Conservation (phyloP, 2,888 invertebrate genomes). For the Orthosia cruda region DNA sequence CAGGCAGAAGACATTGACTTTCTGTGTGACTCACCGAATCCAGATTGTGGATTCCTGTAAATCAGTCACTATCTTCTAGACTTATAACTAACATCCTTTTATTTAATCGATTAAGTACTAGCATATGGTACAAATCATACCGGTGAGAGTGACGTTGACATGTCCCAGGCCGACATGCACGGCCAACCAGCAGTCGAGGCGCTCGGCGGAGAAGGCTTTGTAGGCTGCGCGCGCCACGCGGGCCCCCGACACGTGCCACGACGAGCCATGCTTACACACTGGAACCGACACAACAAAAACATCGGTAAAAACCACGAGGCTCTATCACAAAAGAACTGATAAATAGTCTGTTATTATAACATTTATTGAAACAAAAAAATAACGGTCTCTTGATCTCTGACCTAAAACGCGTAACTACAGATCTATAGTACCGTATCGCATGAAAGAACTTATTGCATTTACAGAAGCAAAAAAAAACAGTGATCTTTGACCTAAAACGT, state of each 20-base stretch:
- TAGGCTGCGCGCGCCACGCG: slow-evolving; percentile 95
- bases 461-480: no score
- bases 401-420: neutral
- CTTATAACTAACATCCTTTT: neutral
- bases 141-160: slow-evolving; percentile 98
- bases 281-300: slow-evolving; percentile 76
- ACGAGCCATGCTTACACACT: slow-evolving; percentile 98
- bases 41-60: slow-evolving; percentile 4
- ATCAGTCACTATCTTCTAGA: neutral
- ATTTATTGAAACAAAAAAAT: no score
- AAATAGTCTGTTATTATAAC: neutral
- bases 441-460: neutral
- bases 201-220: slow-evolving; percentile 97
- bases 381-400: slow-evolving; percentile 7
- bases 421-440: neutral
- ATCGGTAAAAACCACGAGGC: slow-evolving; percentile 11
- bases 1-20: no score
- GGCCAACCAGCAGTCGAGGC: slow-evolving; percentile 97
- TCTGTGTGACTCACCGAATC: neutral
- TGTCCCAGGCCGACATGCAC: slow-evolving; percentile 98
- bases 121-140: slow-evolving; percentile 88
- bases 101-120: neutral
- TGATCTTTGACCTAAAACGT: slow-evolving; percentile 5
- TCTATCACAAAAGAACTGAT: slow-evolving; percentile 8
- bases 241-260: slow-evolving; percentile 98